Percentiles rank a stretch among this genome's conserved stretches.
Evolutionary conservation across 1,140 invertebrate species (phyloP).

Genomic region (Hyles vespertilio): DNA sequence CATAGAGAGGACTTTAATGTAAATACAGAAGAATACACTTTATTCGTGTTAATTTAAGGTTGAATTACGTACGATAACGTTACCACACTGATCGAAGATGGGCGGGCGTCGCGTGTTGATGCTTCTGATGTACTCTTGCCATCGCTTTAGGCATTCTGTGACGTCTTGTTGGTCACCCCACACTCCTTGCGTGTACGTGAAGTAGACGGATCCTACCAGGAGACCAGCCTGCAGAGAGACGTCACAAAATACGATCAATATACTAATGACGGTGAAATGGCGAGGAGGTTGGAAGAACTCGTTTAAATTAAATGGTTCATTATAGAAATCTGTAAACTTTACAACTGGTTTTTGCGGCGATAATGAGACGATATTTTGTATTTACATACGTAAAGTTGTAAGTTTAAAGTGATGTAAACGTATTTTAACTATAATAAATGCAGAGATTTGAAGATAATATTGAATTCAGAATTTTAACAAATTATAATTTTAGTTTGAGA

Average conservation of each 20-base stretch:
- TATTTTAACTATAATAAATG: no score
- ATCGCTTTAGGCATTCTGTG: slow-evolving; percentile 56
- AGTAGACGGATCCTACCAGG: slow-evolving; percentile 60
- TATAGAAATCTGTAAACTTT: no score
- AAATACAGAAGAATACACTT: not conserved
- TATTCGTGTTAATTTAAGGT: not conserved
- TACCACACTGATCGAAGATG: slow-evolving; percentile 52
- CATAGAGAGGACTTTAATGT: not conserved
- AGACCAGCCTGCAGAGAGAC: slow-evolving; percentile 50
- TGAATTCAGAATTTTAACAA: no score
- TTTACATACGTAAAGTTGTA: no score
- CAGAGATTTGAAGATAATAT: no score
- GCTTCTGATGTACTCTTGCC: slow-evolving; percentile 60
- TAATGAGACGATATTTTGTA: no score
- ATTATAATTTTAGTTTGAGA: no score
- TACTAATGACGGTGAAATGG: slow-evolving; percentile 52
- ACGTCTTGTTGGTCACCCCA: slow-evolving; percentile 67
- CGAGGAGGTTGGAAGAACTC: slow-evolving; percentile 33
- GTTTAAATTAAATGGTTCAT: no score
- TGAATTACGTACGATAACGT: slow-evolving; percentile 51
- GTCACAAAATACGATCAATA: not conserved
- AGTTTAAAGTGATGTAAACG: no score
- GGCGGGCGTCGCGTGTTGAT: slow-evolving; percentile 60
- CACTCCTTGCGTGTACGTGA: slow-evolving; percentile 64
- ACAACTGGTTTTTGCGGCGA: no score